Percentiles rank a stretch among this genome's conserved stretches.
These are phyloP conservation scores for Ashinkailepas kermadecensis DNA, from an alignment of 2,888 invertebrate genomes.

Conservation along the genomic window DNA sequence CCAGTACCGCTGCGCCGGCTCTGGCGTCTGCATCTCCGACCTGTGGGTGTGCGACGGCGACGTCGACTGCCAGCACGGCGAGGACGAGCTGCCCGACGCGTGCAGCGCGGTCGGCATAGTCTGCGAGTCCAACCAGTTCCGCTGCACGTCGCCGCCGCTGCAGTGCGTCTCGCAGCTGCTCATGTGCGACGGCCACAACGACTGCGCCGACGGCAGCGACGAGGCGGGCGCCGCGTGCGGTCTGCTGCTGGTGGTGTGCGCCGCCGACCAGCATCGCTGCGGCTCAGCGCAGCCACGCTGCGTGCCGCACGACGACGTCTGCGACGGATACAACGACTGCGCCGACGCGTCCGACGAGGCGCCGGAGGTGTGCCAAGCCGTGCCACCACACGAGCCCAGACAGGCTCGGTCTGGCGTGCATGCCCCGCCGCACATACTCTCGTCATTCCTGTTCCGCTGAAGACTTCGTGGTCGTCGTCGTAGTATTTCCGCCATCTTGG, in stretches of 20 bases:
- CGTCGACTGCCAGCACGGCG: slow-evolving; percentile 31
- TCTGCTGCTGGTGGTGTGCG: slow-evolving; percentile 67
- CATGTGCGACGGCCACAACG: slow-evolving; percentile 67
- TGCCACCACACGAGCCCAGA: too few species aligned
- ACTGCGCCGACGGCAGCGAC: slow-evolving; percentile 59
- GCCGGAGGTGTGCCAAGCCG: too few species aligned
- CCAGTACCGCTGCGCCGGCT: slow-evolving; percentile 81
- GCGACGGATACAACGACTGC: slow-evolving; percentile 85
- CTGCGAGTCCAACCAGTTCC: neutral
- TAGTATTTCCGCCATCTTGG: too few species aligned
- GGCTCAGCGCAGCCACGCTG: slow-evolving; percentile 81
- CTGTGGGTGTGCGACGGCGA: slow-evolving; percentile 34
- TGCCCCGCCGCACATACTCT: too few species aligned
- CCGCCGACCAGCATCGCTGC: slow-evolving; percentile 88
- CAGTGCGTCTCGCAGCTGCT: slow-evolving; percentile 89
- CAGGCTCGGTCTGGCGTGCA: too few species aligned
- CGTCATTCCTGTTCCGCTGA: too few species aligned
- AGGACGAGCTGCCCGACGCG: neutral
- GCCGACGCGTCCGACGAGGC: slow-evolving; percentile 81
- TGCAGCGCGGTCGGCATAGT: neutral
- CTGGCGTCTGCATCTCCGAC: slow-evolving; percentile 49
- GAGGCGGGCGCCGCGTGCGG: slow-evolving; percentile 61
- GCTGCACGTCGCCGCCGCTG: neutral
- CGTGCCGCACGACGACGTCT: slow-evolving; percentile 84
- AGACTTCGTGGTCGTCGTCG: too few species aligned